phyloP scores from a whole-genome alignment of 2,888 invertebrate genomes.

The Meloe dianella region DNA sequence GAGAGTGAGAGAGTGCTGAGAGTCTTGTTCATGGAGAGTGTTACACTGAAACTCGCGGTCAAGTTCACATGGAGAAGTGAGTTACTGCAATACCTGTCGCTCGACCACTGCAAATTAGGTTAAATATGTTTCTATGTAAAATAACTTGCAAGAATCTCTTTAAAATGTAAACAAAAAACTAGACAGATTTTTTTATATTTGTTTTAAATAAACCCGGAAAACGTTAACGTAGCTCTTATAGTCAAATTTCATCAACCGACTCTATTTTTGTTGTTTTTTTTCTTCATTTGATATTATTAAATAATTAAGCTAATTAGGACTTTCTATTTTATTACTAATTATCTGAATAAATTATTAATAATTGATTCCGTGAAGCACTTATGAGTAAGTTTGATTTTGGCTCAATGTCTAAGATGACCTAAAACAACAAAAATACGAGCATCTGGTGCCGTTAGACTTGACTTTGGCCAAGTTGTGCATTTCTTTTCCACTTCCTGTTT shows the following conservation, averaged over 20 bases:
- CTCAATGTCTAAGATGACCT: conserved; percentile 28
- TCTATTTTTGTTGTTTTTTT: neutral
- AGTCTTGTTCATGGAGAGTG: conserved; percentile 43
- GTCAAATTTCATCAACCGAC: neutral
- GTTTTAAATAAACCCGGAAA: neutral
- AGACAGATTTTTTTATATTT: neutral
- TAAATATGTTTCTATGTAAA: conserved; percentile 34
- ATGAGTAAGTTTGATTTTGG: conserved; percentile 7
- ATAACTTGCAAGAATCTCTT: conserved; percentile 31
- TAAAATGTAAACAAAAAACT: conserved; percentile 6
- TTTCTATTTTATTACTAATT: conserved; percentile 4
- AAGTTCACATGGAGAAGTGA: conserved; percentile 40
- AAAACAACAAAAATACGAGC: conserved; percentile 36
- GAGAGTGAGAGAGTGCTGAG: conserved; percentile 43
- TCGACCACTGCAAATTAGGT: conserved; percentile 34
- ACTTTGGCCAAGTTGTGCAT: conserved; percentile 30
- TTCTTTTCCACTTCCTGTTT: conserved; percentile 32
- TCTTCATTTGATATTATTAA: no score
- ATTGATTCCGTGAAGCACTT: neutral
- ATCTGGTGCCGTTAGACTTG: conserved; percentile 33
- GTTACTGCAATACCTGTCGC: conserved; percentile 32
- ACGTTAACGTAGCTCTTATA: neutral
- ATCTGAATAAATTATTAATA: neutral
- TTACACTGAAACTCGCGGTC: conserved; percentile 41
- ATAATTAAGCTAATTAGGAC: neutral